Evolutionary conservation across 2,888 invertebrate genomes (phyloP).

Genomic region (Sabatieria punctata): DNA sequence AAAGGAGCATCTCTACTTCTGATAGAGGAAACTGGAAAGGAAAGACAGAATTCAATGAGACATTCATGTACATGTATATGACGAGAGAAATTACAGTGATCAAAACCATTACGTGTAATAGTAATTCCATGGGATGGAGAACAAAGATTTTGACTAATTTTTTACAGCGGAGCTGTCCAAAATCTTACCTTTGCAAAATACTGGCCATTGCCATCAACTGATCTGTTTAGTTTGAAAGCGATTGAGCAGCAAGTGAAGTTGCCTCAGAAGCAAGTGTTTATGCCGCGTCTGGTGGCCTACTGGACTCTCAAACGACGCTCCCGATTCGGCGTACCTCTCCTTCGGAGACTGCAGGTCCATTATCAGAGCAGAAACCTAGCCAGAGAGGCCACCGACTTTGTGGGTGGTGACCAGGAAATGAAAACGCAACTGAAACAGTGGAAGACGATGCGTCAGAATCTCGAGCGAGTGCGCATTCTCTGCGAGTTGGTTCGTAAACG

Average conservation of each 20-base stretch:
- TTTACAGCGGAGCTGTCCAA: too few relatives aligned
- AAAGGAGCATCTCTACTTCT: too few relatives aligned
- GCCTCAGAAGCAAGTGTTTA: slow-evolving; percentile 23
- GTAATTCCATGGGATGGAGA: too few relatives aligned
- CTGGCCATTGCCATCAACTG: too few relatives aligned
- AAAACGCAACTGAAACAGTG: slow-evolving; percentile 50
- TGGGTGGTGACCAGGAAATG: not conserved
- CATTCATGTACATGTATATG: too few relatives aligned
- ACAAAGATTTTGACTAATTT: too few relatives aligned
- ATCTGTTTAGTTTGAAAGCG: slow-evolving; percentile 8
- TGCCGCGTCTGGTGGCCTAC: slow-evolving; percentile 74
- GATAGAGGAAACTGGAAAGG: too few relatives aligned
- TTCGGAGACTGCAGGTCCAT: slow-evolving; percentile 50
- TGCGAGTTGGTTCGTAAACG: slow-evolving; percentile 87
- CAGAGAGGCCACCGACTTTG: not conserved
- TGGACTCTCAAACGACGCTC: slow-evolving; percentile 92
- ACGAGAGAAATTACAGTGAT: too few relatives aligned
- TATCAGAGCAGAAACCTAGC: too few relatives aligned
- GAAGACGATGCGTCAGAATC: slow-evolving; percentile 77
- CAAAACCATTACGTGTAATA: too few relatives aligned
- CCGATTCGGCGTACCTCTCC: slow-evolving; percentile 80
- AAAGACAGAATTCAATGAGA: too few relatives aligned
- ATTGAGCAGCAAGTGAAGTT: slow-evolving; percentile 3
- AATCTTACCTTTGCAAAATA: slow-evolving; percentile 15
- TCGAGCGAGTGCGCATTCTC: slow-evolving; percentile 73